Evolutionary conservation across 30 jellyfish, hydroid and myxozoan genomes (phyloP), one percentile per base, ranked within the genome.

Genomic region (Aurelia sp.): DNA sequence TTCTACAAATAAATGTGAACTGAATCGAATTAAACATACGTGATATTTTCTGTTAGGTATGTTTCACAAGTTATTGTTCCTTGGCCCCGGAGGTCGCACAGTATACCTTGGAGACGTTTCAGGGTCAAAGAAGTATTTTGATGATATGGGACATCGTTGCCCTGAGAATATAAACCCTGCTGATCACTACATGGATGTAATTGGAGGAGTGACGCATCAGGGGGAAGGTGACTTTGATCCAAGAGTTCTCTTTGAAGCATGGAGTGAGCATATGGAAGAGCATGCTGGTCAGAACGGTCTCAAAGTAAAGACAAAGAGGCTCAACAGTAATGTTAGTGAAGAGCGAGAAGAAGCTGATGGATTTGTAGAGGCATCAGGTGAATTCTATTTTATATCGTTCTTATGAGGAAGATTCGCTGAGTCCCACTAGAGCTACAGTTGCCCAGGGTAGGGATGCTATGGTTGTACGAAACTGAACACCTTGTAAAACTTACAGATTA

Each of bases 71-170:
- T 69, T 86, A 15, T 57, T 86, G 19, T 86, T 86, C 71, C 84
- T 86, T 59, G 96, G 96, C 8, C 85, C 96, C 59, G 96, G 96
- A 6, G 96, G 96, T 4, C 78, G 90, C 67, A 86, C 96, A 16
- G 96, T 86, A 59, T 86, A 86, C 85, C 90, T 72, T 51, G 96
- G 96, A 55, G 65, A 35, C 51, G 96, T 86, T 8, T 69, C 75
- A 35, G 90, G 75, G n/a, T 84, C 90, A 70, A 58, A 57, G 30
- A 87, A 48, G 7, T 86, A 86, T 78, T 86, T 86, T 60, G 86
- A 76, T 68, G 24, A 35, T 3, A 48, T 86, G 80, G 96, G 85
- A 8, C 30, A 48, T 31, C 59, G 64, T 3, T 65, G 82, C 20
- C 96, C 96, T 7, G 79, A 67, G 15, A 66, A 76, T 73, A 78